Conservation (phyloP, 2,888 invertebrate genomes). For the Ceratothoa steindachneri region DNA sequence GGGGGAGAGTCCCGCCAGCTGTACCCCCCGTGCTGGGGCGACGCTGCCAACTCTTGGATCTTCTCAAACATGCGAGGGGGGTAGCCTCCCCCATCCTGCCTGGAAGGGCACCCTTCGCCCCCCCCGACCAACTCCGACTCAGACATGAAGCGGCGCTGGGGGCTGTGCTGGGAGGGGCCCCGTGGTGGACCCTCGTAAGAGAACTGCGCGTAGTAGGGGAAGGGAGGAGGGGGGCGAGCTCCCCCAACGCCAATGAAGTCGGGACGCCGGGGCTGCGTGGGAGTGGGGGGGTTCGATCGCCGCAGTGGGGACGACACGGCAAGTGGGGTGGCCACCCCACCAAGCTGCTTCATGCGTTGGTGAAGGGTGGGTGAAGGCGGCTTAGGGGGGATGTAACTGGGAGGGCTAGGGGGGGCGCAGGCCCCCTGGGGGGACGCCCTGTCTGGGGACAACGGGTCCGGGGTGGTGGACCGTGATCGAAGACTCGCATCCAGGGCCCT, state of each 20-base stretch:
- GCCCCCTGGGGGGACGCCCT: slow-evolving; percentile 32
- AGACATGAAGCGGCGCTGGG: slow-evolving; percentile 73
- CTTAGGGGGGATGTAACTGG: slow-evolving; percentile 20
- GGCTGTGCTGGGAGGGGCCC: slow-evolving; percentile 57
- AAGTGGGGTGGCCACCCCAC: slow-evolving; percentile 34
- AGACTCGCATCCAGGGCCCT: slow-evolving; percentile 33
- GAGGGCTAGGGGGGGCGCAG: slow-evolving; percentile 14
- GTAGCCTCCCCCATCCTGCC: neutral
- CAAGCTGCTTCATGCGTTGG: slow-evolving; percentile 37
- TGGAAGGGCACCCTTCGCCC: slow-evolving; percentile 53
- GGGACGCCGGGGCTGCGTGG: slow-evolving; percentile 42
- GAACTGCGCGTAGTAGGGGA: slow-evolving; percentile 34
- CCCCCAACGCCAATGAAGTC: slow-evolving; percentile 41
- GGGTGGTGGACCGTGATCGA: slow-evolving; percentile 42
- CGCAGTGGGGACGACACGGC: slow-evolving; percentile 37
- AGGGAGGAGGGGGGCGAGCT: slow-evolving; percentile 18
- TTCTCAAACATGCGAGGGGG: slow-evolving; percentile 59
- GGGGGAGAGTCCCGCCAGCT: slow-evolving; percentile 72
- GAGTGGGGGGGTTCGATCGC: slow-evolving; percentile 41
- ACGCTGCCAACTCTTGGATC: slow-evolving; percentile 80
- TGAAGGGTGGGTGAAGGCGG: slow-evolving; percentile 37
- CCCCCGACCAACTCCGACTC: slow-evolving; percentile 74
- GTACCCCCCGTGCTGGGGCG: slow-evolving; percentile 75
- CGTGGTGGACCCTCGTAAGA: slow-evolving; percentile 50
- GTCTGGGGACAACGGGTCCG: slow-evolving; percentile 45